Conservation (phyloP, 2,113 vertebrate genomes). For the Mungos mungo region DNA sequence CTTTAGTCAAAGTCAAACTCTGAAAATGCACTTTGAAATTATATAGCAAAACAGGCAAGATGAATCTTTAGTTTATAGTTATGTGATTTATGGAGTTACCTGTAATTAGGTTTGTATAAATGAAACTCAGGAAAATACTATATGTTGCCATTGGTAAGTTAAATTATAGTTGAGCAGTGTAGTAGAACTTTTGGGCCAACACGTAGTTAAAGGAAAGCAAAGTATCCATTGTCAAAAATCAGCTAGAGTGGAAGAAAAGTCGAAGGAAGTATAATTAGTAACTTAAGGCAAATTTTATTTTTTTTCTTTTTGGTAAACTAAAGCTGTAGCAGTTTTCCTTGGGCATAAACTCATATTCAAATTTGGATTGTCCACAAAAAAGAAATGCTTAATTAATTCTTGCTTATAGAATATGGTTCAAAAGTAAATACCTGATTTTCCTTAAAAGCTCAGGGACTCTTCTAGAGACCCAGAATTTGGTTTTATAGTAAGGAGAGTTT, state of each 20-base stretch:
- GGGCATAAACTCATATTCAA: background rate
- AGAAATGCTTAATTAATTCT: background rate
- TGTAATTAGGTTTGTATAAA: constrained; percentile 14
- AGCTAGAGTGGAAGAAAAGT: background rate
- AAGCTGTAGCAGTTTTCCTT: background rate
- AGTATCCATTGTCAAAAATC: background rate
- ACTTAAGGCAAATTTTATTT: constrained; percentile 20
- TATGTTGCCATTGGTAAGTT: background rate
- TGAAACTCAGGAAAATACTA: background rate
- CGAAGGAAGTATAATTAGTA: constrained; percentile 41
- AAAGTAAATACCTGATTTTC: background rate
- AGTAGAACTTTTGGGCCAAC: background rate
- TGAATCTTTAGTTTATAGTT: constrained; percentile 39
- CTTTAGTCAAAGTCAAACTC: background rate
- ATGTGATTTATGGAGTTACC: background rate
- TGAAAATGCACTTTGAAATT: constrained; percentile 53
- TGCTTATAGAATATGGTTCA: constrained; percentile 23
- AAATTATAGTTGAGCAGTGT: background rate
- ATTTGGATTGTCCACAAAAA: background rate
- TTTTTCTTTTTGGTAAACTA: constrained; percentile 3
- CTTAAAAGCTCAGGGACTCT: background rate
- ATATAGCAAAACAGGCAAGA: background rate
- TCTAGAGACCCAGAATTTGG: background rate
- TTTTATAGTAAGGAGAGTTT: background rate
- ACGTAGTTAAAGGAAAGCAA: background rate